Percentiles rank a stretch among this genome's conserved stretches.
Conservation (phyloP, 2,888 invertebrate species). For the Dendrolimus houi region DNA sequence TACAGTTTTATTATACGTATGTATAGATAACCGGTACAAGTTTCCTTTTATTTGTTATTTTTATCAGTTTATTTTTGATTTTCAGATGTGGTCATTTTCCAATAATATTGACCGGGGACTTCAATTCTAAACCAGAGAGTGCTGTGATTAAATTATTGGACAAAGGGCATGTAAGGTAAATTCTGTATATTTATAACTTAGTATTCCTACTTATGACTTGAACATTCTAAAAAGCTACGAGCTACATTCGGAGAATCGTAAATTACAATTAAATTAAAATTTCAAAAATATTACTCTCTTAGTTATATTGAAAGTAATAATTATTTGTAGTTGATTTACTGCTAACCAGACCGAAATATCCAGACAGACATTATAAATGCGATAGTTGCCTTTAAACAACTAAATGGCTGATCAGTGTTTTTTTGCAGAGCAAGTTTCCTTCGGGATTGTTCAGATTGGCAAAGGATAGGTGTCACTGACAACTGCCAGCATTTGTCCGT, state of each 20-base stretch:
- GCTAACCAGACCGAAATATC: no score
- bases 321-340: background rate
- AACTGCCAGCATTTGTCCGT: constrained; percentile 77
- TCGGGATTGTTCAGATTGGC: constrained; percentile 62
- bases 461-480: constrained; percentile 72
- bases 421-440: constrained; percentile 33
- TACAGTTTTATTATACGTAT: no score
- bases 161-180: constrained; percentile 74
- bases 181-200: background rate
- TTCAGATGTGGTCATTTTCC: constrained; percentile 79
- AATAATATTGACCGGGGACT: constrained; percentile 93
- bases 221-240: no score
- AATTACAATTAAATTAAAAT: no score
- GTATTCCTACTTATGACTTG: no score
- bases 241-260: no score
- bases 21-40: no score
- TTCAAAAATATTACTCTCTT: no score
- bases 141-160: constrained; percentile 82
- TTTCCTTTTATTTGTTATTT: no score
- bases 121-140: constrained; percentile 88
- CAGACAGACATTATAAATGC: no score
- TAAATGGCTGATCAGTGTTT: background rate
- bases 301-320: background rate
- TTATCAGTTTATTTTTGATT: constrained; percentile 9
- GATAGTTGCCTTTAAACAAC: no score